These are phyloP conservation scores for Drosophila santomea DNA, from an alignment of 1,140 invertebrate species.

Conservation along the genomic window DNA sequence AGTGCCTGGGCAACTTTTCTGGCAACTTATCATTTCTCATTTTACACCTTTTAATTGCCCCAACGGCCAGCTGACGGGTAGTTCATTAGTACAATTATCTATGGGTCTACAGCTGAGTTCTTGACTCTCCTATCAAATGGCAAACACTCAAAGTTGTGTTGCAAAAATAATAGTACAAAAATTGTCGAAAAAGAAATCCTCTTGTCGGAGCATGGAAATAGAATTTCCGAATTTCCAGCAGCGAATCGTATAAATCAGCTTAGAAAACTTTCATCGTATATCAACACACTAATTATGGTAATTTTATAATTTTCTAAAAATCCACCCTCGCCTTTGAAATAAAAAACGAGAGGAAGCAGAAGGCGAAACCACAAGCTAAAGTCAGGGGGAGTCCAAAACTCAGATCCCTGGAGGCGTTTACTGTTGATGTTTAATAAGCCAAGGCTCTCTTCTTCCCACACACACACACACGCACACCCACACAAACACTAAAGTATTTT, in stretches of 20 bases:
- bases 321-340: background rate
- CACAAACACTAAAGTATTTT: slow-evolving; percentile 30
- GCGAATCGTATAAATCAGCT: slow-evolving; percentile 74
- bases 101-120: background rate
- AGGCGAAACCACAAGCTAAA: slow-evolving; percentile 39
- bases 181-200: slow-evolving; percentile 34
- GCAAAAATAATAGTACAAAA: background rate
- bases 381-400: slow-evolving; percentile 22
- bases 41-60: slow-evolving; percentile 47
- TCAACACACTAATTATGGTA: slow-evolving; percentile 77
- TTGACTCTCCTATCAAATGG: slow-evolving; percentile 31
- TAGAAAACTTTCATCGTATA: slow-evolving; percentile 76
- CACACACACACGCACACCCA: slow-evolving; percentile 23
- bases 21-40: slow-evolving; percentile 37
- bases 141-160: slow-evolving; percentile 19
- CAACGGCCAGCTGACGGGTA: slow-evolving; percentile 6
- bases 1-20: slow-evolving; percentile 11
- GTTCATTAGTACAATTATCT: slow-evolving; percentile 48
- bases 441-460: slow-evolving; percentile 13
- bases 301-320: slow-evolving; percentile 78
- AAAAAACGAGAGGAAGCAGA: slow-evolving; percentile 27
- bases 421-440: slow-evolving; percentile 77
- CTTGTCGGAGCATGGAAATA: slow-evolving; percentile 30
- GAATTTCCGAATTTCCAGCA: slow-evolving; percentile 25
- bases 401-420: slow-evolving; percentile 53